Conservation (phyloP, 2,797 vertebrate genomes). For the Cercopithecus diana region DNA sequence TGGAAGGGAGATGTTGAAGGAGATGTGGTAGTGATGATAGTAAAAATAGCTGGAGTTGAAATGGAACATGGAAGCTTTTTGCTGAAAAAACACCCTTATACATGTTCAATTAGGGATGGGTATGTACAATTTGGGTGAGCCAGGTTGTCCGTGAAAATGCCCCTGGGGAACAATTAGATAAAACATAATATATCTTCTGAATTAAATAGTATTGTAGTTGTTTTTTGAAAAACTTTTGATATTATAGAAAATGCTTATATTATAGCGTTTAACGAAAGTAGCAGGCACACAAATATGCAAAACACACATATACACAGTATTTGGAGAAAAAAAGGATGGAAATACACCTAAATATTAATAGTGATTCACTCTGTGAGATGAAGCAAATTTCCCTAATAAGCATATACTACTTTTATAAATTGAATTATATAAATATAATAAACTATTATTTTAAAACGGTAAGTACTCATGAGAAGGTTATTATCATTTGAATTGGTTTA, state of each 20-base stretch:
- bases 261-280: background rate
- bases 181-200: background rate
- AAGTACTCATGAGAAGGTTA: background rate
- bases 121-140: background rate
- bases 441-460: background rate
- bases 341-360: background rate
- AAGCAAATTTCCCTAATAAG: background rate
- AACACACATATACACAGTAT: background rate
- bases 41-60: background rate
- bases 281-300: background rate
- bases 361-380: background rate
- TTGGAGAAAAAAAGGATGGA: background rate
- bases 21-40: background rate
- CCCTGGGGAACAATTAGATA: background rate
- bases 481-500: slow-evolving; percentile 49
- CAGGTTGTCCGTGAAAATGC: background rate
- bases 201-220: background rate
- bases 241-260: background rate
- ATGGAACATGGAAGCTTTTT: background rate
- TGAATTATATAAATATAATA: background rate
- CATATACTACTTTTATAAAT: background rate
- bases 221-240: slow-evolving; percentile 40
- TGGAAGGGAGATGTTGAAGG: background rate
- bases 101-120: slow-evolving; percentile 37
- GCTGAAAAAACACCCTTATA: background rate